A percentile compares a stretch with the other conserved stretches of the same genome.
phyloP scores from a whole-genome alignment of 2,888 invertebrate species.

The Pollenia griseotomentosa region DNA sequence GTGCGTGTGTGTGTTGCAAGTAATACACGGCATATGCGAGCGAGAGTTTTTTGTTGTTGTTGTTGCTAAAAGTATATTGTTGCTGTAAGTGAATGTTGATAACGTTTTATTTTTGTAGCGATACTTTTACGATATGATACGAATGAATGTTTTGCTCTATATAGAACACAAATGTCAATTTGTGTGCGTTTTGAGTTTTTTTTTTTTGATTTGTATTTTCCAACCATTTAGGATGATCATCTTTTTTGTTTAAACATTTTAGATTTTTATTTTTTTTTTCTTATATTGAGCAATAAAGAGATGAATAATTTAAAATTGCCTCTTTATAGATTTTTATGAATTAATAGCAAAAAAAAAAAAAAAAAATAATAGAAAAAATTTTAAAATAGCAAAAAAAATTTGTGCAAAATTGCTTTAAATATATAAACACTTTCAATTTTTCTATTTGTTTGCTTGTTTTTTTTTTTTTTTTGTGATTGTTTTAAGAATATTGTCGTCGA shows the following conservation, averaged over 20 bases:
- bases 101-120: conserved; percentile 44
- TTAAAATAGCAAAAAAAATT: not conserved
- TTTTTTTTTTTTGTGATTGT: conserved; percentile 24
- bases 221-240: conserved; percentile 56
- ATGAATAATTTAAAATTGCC: conserved; percentile 52
- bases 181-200: conserved; percentile 18
- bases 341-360: conserved; percentile 21
- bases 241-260: conserved; percentile 39
- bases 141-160: conserved; percentile 32
- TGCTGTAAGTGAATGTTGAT: conserved; percentile 50
- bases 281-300: conserved; percentile 33
- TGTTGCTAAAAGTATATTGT: conserved; percentile 36
- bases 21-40: conserved; percentile 42
- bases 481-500: conserved; percentile 40
- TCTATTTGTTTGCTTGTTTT: not conserved
- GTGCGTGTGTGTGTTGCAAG: conserved; percentile 32
- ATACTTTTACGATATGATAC: conserved; percentile 62
- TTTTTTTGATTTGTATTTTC: conserved; percentile 23
- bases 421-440: conserved; percentile 10
- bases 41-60: conserved; percentile 48
- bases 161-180: conserved; percentile 44
- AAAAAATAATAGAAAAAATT: not conserved
- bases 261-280: not conserved
- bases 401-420: not conserved
- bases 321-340: conserved; percentile 38